Percentiles rank a stretch among this genome's conserved stretches.
These are phyloP conservation scores for Pantelozetes paolii DNA, from an alignment of 2,888 invertebrate species.

Conservation along the genomic window DNA sequence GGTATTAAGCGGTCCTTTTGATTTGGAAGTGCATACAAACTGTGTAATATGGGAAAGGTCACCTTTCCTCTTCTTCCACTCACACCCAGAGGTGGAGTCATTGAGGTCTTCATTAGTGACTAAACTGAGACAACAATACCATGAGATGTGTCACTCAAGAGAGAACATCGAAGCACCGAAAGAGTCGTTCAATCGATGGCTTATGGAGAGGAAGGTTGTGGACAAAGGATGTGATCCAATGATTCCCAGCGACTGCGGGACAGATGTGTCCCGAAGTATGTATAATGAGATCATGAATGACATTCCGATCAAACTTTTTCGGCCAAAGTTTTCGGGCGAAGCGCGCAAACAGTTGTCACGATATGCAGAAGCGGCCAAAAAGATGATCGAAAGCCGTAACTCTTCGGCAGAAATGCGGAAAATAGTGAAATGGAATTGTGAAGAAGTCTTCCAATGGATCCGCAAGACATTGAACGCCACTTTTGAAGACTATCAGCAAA, in stretches of 20 bases:
- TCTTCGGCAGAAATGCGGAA: constrained; percentile 89
- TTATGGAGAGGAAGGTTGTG: constrained; percentile 88
- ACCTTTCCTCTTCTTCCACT: constrained; percentile 77
- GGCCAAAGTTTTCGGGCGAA: constrained; percentile 91
- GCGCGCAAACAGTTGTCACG: constrained; percentile 86
- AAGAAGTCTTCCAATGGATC: constrained; percentile 94
- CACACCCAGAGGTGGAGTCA: constrained; percentile 91
- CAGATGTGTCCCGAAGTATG: constrained; percentile 89
- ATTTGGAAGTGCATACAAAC: constrained; percentile 86
- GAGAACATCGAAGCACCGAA: constrained; percentile 89
- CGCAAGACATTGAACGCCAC: constrained; percentile 86
- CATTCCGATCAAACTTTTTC: constrained; percentile 90
- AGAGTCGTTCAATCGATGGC: constrained; percentile 91
- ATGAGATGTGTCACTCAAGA: constrained; percentile 86
- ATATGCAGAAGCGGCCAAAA: constrained; percentile 94
- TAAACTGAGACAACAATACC: constrained; percentile 83
- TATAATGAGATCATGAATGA: constrained; percentile 97
- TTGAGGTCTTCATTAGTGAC: constrained; percentile 72
- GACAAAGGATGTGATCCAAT: constrained; percentile 86
- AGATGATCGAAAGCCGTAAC: constrained; percentile 90
- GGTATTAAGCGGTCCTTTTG: constrained; percentile 73
- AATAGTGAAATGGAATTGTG: constrained; percentile 97
- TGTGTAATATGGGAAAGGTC: constrained; percentile 81
- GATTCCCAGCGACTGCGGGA: constrained; percentile 82
- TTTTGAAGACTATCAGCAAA: constrained; percentile 82